phyloP scores from a whole-genome alignment of 2,113 vertebrate species.

The Anarrhichthys ocellatus region DNA sequence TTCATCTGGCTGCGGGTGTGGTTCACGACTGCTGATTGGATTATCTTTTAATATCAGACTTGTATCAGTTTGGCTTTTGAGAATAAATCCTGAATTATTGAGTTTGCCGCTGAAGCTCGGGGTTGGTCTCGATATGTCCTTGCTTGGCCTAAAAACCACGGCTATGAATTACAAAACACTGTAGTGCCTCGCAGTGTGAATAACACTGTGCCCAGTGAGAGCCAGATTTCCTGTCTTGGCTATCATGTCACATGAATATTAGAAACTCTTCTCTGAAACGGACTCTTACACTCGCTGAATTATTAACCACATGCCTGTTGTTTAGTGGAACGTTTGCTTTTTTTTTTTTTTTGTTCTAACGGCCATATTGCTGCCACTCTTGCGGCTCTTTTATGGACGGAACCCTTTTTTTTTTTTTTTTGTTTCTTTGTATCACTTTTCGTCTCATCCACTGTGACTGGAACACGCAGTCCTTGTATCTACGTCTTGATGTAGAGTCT shows the following conservation, averaged over 20 bases:
- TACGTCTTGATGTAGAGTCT: slow-evolving; percentile 10
- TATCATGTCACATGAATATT: slow-evolving; percentile 81
- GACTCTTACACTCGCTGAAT: slow-evolving; percentile 73
- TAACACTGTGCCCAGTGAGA: slow-evolving; percentile 68
- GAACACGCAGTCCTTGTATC: slow-evolving; percentile 6
- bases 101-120: slow-evolving; percentile 25
- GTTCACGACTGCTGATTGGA: background rate
- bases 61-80: background rate
- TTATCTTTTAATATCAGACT: slow-evolving; percentile 22
- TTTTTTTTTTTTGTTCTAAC: slow-evolving; percentile 36
- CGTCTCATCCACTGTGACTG: slow-evolving; percentile 33
- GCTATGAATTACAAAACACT: slow-evolving; percentile 73
- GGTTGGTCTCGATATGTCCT: slow-evolving; percentile 51
- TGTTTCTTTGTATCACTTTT: slow-evolving; percentile 31
- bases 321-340: slow-evolving; percentile 47
- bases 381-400: slow-evolving; percentile 39
- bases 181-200: slow-evolving; percentile 63
- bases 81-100: slow-evolving; percentile 43
- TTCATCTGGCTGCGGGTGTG: background rate
- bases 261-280: slow-evolving; percentile 70
- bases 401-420: slow-evolving; percentile 21
- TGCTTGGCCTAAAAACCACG: slow-evolving; percentile 55
- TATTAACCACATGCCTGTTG: slow-evolving; percentile 72
- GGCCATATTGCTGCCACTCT: slow-evolving; percentile 36
- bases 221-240: slow-evolving; percentile 70